phyloP scores from a whole-genome alignment of 2,113 vertebrate genomes.

The zebrafish (Danio rerio) region GRCz12tu NC_133194.1:21933501-21934000 shows the following conservation, averaged over 20 bases:
- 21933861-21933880: slow-evolving; percentile 61
- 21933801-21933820: slow-evolving; percentile 39
- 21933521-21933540: no score
- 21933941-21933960: slow-evolving; percentile 35
- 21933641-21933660: slow-evolving; percentile 14
- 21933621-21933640: background rate
- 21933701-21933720: slow-evolving; percentile 29
- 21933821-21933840: slow-evolving; percentile 45
- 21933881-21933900: slow-evolving; percentile 79
- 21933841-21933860: slow-evolving; percentile 49
- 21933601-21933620: background rate
- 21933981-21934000: slow-evolving; percentile 43
- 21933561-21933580: no score
- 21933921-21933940: slow-evolving; percentile 72
- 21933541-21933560: no score
- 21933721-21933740: slow-evolving; percentile 43
- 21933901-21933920: slow-evolving; percentile 71
- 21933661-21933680: slow-evolving; percentile 17
- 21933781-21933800: slow-evolving; percentile 42
- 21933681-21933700: slow-evolving; percentile 32
- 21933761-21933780: slow-evolving; percentile 41
- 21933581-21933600: background rate
- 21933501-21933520: no score
- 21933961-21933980: slow-evolving; percentile 47
- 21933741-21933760: slow-evolving; percentile 41